phyloP scores from a whole-genome alignment of 2,113 vertebrate species.

The Octodon degus region DNA sequence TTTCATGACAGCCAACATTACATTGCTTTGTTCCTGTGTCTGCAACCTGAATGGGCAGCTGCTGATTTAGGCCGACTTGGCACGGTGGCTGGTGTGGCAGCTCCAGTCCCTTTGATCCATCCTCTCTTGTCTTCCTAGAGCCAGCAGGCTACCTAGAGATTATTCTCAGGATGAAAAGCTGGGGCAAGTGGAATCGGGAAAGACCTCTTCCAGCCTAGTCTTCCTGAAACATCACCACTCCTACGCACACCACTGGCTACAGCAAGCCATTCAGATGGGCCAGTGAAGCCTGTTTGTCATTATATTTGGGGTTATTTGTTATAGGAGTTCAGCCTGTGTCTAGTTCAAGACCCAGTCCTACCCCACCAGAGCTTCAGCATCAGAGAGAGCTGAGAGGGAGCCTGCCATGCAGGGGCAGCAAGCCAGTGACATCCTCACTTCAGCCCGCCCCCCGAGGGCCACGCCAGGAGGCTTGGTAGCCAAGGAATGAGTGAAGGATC shows the following conservation, averaged over 20 bases:
- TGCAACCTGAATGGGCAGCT: not conserved
- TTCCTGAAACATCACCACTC: not conserved
- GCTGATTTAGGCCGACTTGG: no score
- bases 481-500: not conserved
- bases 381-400: not conserved
- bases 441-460: not conserved
- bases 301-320: not conserved
- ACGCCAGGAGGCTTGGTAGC: not conserved
- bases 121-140: not conserved
- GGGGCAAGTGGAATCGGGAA: not conserved
- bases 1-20: not conserved
- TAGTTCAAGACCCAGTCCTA: not conserved
- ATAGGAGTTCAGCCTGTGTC: not conserved
- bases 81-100: not conserved
- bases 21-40: not conserved
- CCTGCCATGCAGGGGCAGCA: not conserved
- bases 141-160: not conserved
- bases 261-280: not conserved
- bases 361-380: not conserved
- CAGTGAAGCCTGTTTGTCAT: accelerated
- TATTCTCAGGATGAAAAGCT: not conserved
- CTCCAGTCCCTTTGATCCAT: not conserved
- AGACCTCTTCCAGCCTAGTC: not conserved
- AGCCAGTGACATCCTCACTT: not conserved
- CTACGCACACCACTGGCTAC: not conserved